Conservation (phyloP, 1,140 invertebrate genomes). For the Mamestra configurata region DNA sequence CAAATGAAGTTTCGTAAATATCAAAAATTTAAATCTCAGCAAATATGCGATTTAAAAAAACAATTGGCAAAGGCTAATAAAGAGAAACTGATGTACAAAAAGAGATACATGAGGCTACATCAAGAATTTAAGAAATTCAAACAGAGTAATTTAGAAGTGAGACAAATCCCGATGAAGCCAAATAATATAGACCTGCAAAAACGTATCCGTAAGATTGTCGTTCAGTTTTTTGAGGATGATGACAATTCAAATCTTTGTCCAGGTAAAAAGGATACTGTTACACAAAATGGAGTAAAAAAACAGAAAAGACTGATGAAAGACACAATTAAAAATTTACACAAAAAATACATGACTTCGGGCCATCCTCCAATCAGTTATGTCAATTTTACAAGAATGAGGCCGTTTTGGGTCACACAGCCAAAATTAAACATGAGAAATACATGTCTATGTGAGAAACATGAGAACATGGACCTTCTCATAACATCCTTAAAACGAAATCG, state of each 20-base stretch:
- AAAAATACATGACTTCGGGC: not conserved
- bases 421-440: not conserved
- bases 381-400: not conserved
- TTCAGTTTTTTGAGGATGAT: not conserved
- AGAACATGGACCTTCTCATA: not conserved
- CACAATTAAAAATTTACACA: constrained; percentile 13
- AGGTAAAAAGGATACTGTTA: constrained; percentile 5
- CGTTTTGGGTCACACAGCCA: not conserved
- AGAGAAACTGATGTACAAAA: constrained; percentile 1
- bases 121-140: not conserved
- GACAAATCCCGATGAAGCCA: not conserved
- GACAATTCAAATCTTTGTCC: not conserved
- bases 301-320: not conserved
- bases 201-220: constrained; percentile 1
- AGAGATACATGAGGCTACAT: not conserved
- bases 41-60: not conserved
- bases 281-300: constrained; percentile 3
- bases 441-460: not conserved
- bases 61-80: not conserved
- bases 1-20: not conserved
- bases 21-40: not conserved
- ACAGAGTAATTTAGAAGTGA: constrained; percentile 3
- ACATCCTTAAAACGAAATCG: not conserved
- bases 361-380: not conserved
- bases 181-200: not conserved